Evolutionary conservation across 2,797 vertebrate species (phyloP).

Genomic region (Chloroceryle inda): DNA sequence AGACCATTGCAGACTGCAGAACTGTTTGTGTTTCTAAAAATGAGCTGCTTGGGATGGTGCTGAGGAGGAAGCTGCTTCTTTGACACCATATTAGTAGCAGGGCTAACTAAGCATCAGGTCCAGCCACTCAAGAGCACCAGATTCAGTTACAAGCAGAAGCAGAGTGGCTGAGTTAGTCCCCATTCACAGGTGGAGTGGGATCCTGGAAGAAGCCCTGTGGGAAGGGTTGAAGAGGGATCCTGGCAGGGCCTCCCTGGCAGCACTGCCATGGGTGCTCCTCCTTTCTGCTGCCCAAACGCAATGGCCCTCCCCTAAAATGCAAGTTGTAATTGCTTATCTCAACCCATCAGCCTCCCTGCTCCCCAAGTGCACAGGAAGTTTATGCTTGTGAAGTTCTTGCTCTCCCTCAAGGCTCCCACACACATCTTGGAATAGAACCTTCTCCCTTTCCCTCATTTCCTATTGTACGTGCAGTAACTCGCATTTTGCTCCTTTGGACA

Average conservation of each 20-base stretch:
- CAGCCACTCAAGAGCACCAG: not conserved
- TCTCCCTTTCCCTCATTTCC: not conserved
- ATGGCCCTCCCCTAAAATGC: not conserved
- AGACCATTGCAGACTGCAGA: slow-evolving; percentile 43
- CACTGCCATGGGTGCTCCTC: accelerated
- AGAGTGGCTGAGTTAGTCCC: not conserved
- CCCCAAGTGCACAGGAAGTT: not conserved
- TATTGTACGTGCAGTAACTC: not conserved
- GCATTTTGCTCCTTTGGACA: slow-evolving; percentile 17
- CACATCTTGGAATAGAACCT: not conserved
- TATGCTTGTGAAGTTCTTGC: not conserved
- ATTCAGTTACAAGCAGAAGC: not conserved
- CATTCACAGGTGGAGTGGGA: accelerated
- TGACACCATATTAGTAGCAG: not conserved
- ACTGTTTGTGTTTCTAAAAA: not conserved
- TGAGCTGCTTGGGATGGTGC: not conserved
- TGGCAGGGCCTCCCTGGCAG: not conserved
- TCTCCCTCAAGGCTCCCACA: not conserved
- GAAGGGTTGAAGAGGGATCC: not conserved
- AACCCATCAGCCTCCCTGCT: not conserved
- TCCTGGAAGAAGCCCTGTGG: not conserved
- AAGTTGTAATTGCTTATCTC: not conserved
- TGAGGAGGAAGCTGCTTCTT: not conserved
- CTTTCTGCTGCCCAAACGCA: not conserved
- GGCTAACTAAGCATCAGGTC: not conserved